Conservation (phyloP, 2,888 invertebrate genomes). For the Tineola bisselliella region DNA sequence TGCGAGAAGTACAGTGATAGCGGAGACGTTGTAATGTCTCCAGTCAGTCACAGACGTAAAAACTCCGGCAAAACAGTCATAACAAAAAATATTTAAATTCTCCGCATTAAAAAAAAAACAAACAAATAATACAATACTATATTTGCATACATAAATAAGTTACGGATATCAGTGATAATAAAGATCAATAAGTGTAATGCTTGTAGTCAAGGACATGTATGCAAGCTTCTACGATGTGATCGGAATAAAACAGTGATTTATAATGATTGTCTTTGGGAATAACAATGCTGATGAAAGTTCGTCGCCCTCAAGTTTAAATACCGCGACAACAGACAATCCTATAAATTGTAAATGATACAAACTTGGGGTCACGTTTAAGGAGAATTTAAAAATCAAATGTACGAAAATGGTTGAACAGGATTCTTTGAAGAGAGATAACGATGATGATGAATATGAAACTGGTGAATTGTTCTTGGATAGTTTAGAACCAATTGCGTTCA, state of each 20-base stretch:
- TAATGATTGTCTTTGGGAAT: conserved; percentile 52
- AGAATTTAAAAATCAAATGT: not conserved
- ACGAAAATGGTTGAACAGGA: conserved; percentile 11
- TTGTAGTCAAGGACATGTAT: conserved; percentile 15
- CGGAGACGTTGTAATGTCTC: conserved; percentile 8
- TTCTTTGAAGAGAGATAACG: conserved; percentile 44
- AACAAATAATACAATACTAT: not conserved
- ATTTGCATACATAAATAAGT: not conserved
- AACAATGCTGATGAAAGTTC: conserved; percentile 53
- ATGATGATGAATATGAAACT: conserved; percentile 45
- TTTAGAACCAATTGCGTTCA: conserved; percentile 41
- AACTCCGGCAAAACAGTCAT: conserved; percentile 16
- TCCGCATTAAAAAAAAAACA: not conserved
- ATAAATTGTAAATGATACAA: not conserved
- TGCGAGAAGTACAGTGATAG: conserved; percentile 16
- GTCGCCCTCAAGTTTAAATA: conserved; percentile 46
- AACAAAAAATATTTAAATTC: not conserved
- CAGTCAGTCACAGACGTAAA: conserved; percentile 14
- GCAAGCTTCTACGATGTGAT: conserved; percentile 42
- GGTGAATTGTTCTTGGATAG: conserved; percentile 52
- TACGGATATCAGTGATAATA: not conserved
- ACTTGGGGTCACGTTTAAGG: not conserved
- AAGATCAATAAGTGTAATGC: not conserved
- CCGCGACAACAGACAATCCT: conserved; percentile 26
- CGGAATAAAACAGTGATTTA: conserved; percentile 29